These are phyloP conservation scores for Harpalus rufipes DNA, from an alignment of 2,888 invertebrate species.

Conservation along the genomic window DNA sequence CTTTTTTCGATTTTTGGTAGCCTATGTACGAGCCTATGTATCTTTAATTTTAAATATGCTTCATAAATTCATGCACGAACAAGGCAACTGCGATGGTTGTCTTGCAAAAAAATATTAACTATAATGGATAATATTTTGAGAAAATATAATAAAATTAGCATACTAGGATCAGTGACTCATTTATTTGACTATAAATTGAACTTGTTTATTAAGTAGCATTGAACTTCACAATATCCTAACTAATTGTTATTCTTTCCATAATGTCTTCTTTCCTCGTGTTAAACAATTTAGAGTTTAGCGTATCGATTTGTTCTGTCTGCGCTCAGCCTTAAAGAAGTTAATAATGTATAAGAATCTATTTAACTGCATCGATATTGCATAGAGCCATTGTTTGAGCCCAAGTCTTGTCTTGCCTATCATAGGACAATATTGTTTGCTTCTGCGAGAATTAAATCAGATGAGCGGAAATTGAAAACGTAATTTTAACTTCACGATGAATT, in stretches of 20 bases:
- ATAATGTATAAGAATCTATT: constrained; percentile 25
- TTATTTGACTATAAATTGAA: too few relatives aligned
- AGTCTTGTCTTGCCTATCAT: background rate
- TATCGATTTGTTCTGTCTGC: constrained; percentile 15
- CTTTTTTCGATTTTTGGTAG: too few relatives aligned
- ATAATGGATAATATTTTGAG: too few relatives aligned
- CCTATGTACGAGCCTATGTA: too few relatives aligned
- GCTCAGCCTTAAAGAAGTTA: background rate
- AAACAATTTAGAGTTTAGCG: background rate
- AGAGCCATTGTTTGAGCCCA: background rate
- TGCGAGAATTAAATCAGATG: constrained; percentile 17
- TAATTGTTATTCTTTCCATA: background rate
- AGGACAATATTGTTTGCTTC: constrained; percentile 15
- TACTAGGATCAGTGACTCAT: too few relatives aligned
- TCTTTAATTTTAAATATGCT: too few relatives aligned
- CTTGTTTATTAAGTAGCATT: too few relatives aligned
- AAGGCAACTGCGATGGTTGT: too few relatives aligned
- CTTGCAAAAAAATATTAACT: too few relatives aligned
- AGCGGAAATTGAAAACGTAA: constrained; percentile 42
- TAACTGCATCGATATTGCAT: constrained; percentile 37
- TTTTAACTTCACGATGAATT: constrained; percentile 44
- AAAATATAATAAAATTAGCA: too few relatives aligned
- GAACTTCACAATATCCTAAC: too few relatives aligned
- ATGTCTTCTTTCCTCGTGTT: background rate
- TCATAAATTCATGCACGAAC: too few relatives aligned